Conservation (phyloP, 2,797 vertebrate genomes). For the Tenualosa ilisha region DNA sequence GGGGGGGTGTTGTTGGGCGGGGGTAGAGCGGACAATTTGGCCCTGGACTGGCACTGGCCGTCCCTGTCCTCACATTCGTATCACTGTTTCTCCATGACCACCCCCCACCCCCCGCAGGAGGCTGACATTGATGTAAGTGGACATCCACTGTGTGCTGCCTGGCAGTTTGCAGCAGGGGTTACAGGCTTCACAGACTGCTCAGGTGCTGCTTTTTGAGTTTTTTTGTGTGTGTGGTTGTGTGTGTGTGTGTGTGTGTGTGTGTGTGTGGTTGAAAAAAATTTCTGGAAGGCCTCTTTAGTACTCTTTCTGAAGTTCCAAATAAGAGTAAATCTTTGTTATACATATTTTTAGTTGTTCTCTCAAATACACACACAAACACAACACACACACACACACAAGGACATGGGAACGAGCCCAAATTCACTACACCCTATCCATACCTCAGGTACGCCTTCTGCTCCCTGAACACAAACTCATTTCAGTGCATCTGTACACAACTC, state of each 20-base stretch:
- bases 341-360: not conserved
- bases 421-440: not conserved
- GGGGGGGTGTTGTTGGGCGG: not conserved
- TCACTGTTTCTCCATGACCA: slow-evolving; percentile 33
- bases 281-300: not conserved
- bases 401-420: not conserved
- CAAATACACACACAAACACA: not conserved
- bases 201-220: not conserved
- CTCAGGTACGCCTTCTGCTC: not conserved
- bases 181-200: not conserved
- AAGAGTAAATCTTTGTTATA: not conserved
- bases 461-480: not conserved
- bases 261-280: not conserved
- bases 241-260: not conserved
- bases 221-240: not conserved
- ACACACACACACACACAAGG: not conserved
- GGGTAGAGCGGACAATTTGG: slow-evolving; percentile 49
- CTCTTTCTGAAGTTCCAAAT: not conserved
- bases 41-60: slow-evolving; percentile 29
- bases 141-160: slow-evolving; percentile 10
- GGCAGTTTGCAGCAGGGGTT: not conserved
- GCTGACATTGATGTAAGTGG: slow-evolving; percentile 16
- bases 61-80: slow-evolving; percentile 33
- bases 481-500: not conserved
- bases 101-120: not conserved